These are phyloP conservation scores for Crotalus viridis DNA, from an alignment of 2,113 vertebrate genomes.

Conservation along the genomic window DNA sequence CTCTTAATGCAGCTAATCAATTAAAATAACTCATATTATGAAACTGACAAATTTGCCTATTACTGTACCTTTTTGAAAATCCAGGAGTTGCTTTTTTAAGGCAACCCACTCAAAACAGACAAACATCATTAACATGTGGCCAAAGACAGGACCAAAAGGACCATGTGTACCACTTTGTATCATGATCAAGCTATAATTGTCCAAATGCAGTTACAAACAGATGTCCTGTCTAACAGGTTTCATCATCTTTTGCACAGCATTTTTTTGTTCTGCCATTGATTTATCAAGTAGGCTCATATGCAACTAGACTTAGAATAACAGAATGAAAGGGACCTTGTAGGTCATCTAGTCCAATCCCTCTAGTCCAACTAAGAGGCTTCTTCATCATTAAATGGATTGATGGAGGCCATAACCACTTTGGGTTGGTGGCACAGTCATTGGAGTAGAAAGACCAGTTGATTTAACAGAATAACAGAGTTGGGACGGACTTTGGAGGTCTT, in stretches of 20 bases:
- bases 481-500: background rate
- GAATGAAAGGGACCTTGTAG: too few relatives aligned
- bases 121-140: background rate
- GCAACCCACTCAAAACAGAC: background rate
- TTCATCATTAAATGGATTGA: background rate
- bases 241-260: background rate
- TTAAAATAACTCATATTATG: background rate
- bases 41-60: background rate
- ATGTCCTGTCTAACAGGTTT: background rate
- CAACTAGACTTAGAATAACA: background rate
- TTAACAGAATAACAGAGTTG: background rate
- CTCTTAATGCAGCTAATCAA: background rate
- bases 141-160: background rate
- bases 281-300: background rate
- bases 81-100: background rate
- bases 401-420: background rate
- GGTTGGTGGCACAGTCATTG: background rate
- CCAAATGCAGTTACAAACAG: background rate
- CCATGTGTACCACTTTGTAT: background rate
- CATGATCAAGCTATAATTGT: background rate
- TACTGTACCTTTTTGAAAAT: background rate
- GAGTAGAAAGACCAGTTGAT: background rate
- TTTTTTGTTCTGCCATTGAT: background rate
- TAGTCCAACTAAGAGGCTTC: background rate
- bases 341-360: too few relatives aligned